Evolutionary conservation across 92 coral and sea anemone genomes (phyloP), one percentile per base, ranked within the genome.

Genomic region (Palythoa caribaeorum): DNA sequence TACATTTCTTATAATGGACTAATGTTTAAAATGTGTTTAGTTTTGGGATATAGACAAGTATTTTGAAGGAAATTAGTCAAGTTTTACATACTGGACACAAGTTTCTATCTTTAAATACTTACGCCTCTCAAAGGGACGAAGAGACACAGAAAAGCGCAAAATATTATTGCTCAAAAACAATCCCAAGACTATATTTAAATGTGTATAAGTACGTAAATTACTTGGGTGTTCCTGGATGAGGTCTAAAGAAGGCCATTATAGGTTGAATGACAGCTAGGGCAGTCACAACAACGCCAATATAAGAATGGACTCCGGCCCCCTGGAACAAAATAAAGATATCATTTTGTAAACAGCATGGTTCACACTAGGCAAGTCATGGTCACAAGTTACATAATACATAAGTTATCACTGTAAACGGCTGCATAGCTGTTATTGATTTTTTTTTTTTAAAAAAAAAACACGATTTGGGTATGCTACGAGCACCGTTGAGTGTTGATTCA

Each of bases 161-260:
- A 28, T 28, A 28, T 28, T 0, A 28, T 28, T 28, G 28, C 28
- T 28, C 28, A 28, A 28, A 28, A 28, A 28, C 28, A 28, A 28
- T 28, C 28, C 28, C 28, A 28, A 28, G 37, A 35, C 35, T 15
- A 70, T 2, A 21, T 9, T 52, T 16, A 17, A 12, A 19, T 48
- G 9, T 6, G 48, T 28, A 7, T 5, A 7, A 3, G 39, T 19
- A 17, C 39, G 40, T 10, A 50, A 54, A 21, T 80, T 68, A 81
- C 86, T 81, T 81, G 6, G 76, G 63, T 81, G 86, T 81, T 81
- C 86, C 86, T 5, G 86, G 86, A 48, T 81, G 74, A 19, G 86
- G 86, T 47, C 86, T 66, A 76, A 81, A 81, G 71, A 39, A 81
- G 19, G 86, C 86, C 65, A 81, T 81, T 81, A 81, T 81, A 7